Base-by-base conservation (phyloP, 2,113 vertebrate genomes). In the Syngnathus floridae region DNA sequence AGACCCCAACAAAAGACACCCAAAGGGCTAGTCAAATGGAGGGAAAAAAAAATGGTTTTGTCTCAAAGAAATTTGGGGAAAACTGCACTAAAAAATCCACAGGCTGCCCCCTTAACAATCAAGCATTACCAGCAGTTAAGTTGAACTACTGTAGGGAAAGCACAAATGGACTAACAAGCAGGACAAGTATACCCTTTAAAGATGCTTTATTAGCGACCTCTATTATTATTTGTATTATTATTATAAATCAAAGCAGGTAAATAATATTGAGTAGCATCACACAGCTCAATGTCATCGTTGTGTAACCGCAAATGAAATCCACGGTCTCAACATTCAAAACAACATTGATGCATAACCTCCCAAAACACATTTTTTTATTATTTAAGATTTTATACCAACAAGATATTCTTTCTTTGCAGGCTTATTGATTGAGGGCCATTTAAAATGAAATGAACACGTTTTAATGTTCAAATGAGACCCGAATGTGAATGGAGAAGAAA, bases 371-470 rank as follows among this genome's bases (percentile, higher is more conserved):
- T 76, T 75, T 75, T 80, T 80, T 77, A 71, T 84, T 86, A 82
- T 88, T 77, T 49, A 4, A 45, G 43, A 46, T 79, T 73, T 79
- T 51, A 73, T 48, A 52, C 31, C 36, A 51, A 21, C 45, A 55
- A n/a, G 19, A 21, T 46, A n/a, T 52, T 38, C 79, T 84, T 83
- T 82, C 73, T 88, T 84, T 87, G 87, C 92, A 74, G 88, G 77
- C 81, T 83, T 90, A 81, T 81, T 69, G 77, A 78, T 77, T 86
- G 86, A 90, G 84, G 89, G 71, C 70, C 86, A 82, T 68, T 71
- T 7, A 69, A 73, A 84, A 65, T 72, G 65, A 82, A 78, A 81
- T 88, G 86, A 89, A 90, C 88, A 88, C 84, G 87, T 88, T 90
- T 87, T 90, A 90, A 86, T 90, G 88, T 90, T 90, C 88, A 83